Conservation (phyloP, 2,888 invertebrate species). For the Halocaridina rubra region DNA sequence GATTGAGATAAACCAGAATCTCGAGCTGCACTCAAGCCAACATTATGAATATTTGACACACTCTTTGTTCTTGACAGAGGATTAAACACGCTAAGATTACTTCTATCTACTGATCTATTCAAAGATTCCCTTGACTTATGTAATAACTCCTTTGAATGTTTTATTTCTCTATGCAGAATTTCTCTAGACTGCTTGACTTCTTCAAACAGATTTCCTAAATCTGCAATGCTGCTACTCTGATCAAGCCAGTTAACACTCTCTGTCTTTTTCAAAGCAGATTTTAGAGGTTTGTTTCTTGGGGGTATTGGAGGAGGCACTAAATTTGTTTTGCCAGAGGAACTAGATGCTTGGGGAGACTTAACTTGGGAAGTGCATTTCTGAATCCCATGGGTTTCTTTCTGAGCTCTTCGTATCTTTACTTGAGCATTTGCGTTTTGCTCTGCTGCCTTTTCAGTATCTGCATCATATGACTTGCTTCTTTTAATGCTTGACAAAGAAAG, state of each 20-base stretch:
- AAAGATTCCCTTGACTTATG: slow-evolving; percentile 36
- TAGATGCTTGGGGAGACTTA: not conserved
- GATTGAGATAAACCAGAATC: slow-evolving; percentile 45
- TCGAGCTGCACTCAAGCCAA: slow-evolving; percentile 13
- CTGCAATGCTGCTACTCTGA: slow-evolving; percentile 49
- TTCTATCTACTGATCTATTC: not conserved
- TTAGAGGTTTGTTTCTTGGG: slow-evolving; percentile 21
- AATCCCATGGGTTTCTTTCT: too few species aligned
- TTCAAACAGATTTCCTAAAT: slow-evolving; percentile 45
- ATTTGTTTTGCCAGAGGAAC: not conserved
- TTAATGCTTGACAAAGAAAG: not conserved
- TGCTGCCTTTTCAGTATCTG: slow-evolving; percentile 29
- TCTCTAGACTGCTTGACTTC: slow-evolving; percentile 55
- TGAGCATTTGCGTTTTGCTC: too few species aligned
- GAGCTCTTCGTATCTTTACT: too few species aligned
- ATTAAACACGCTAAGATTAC: not conserved
- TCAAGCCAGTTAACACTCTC: slow-evolving; percentile 48
- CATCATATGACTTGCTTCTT: slow-evolving; percentile 36
- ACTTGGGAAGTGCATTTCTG: too few species aligned
- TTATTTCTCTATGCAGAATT: slow-evolving; percentile 37
- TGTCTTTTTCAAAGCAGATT: slow-evolving; percentile 27
- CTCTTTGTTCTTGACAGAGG: slow-evolving; percentile 48
- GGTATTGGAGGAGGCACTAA: slow-evolving; percentile 22
- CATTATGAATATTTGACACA: slow-evolving; percentile 25
- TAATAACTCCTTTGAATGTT: slow-evolving; percentile 37